Conservation (phyloP, 2,888 invertebrate species). For the Epirrhoe tristata region DNA sequence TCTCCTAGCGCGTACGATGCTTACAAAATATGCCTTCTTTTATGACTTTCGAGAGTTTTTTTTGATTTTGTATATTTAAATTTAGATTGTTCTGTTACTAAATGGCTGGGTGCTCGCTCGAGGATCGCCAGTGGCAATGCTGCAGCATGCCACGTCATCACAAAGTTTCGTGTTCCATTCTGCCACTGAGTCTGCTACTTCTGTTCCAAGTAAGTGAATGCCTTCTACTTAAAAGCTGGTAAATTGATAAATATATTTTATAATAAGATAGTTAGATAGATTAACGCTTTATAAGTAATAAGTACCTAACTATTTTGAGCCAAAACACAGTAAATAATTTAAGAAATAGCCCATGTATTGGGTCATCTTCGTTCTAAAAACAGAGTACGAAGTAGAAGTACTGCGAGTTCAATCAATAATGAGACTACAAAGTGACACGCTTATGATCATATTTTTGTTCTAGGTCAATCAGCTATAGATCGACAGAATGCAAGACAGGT, state of each 20-base stretch:
- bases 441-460: slow-evolving; percentile 25
- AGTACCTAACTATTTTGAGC: too few species aligned
- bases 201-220: slow-evolving; percentile 46
- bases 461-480: slow-evolving; percentile 50
- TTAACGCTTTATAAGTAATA: too few species aligned
- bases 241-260: not conserved
- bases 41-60: not conserved
- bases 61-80: not conserved
- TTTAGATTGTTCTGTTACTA: slow-evolving; percentile 56
- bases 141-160: slow-evolving; percentile 75
- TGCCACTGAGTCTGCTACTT: slow-evolving; percentile 50
- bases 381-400: too few species aligned
- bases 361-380: too few species aligned
- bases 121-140: slow-evolving; percentile 69
- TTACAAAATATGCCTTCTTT: too few species aligned
- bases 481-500: slow-evolving; percentile 51
- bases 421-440: too few species aligned
- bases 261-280: too few species aligned
- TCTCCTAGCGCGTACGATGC: too few species aligned
- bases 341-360: too few species aligned
- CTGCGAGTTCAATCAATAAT: too few species aligned
- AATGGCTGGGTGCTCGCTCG: slow-evolving; percentile 55
- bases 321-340: too few species aligned
- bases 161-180: slow-evolving; percentile 69
- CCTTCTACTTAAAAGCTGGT: not conserved